phyloP scores from a whole-genome alignment of 2,888 invertebrate species.

The Aphodius sticticus region DNA sequence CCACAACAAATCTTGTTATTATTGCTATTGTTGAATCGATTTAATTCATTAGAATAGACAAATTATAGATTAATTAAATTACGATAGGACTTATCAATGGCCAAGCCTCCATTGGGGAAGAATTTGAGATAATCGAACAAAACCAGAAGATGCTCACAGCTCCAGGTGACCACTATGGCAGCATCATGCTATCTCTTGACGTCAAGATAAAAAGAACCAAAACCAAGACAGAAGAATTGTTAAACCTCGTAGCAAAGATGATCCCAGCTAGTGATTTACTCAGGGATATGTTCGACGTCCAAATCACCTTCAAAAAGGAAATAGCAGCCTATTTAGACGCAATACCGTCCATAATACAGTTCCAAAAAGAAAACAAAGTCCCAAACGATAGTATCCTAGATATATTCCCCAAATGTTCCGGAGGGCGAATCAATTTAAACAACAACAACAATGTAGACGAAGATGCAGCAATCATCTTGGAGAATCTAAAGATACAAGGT shows the following conservation, averaged over 20 bases:
- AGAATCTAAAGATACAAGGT: constrained; percentile 64
- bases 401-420: constrained; percentile 64
- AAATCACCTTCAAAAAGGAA: constrained; percentile 67
- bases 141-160: constrained; percentile 60
- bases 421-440: constrained; percentile 62
- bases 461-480: constrained; percentile 66
- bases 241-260: constrained; percentile 66
- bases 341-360: constrained; percentile 60
- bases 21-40: no score
- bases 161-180: constrained; percentile 71
- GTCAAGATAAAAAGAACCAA: constrained; percentile 52
- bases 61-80: no score
- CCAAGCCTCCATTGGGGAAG: constrained; percentile 47
- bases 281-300: constrained; percentile 64
- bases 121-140: constrained; percentile 56
- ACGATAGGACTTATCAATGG: no score
- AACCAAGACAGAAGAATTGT: constrained; percentile 49
- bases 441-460: constrained; percentile 61
- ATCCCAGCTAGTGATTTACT: constrained; percentile 65
- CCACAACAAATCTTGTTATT: no score
- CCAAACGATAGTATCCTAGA: constrained; percentile 58
- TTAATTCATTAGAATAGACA: no score
- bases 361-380: constrained; percentile 62
- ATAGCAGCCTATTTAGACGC: constrained; percentile 64
- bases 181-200: constrained; percentile 63